Evolutionary conservation across 2,888 invertebrate species (phyloP).

Genomic region (Rotaria magnacalcarata): DNA sequence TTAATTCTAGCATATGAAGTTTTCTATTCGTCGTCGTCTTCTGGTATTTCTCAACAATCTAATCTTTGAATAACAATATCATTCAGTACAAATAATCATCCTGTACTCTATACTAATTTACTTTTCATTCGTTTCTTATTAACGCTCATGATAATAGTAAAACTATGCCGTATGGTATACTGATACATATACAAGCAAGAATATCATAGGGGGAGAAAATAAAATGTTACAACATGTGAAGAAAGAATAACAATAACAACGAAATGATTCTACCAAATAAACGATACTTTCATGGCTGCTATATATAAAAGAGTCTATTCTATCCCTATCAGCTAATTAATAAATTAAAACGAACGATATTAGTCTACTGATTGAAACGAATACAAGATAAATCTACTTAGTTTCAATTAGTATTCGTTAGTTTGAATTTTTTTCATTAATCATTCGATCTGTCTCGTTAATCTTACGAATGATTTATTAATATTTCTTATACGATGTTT

Average conservation of each 20-base stretch:
- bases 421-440: too few relatives aligned
- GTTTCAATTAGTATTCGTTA: too few relatives aligned
- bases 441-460: background rate
- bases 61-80: background rate
- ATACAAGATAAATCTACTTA: too few relatives aligned
- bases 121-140: background rate
- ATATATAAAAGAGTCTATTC: background rate
- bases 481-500: too few relatives aligned
- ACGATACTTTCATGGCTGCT: background rate
- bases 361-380: background rate
- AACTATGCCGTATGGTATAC: background rate
- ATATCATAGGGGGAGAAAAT: background rate
- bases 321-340: background rate
- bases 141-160: background rate
- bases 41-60: background rate
- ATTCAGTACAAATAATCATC: too few relatives aligned
- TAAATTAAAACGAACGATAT: background rate
- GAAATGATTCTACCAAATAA: background rate
- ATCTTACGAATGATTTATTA: too few relatives aligned
- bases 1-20: too few relatives aligned
- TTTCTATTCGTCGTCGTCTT: too few relatives aligned
- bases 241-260: constrained; percentile 20
- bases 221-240: background rate
- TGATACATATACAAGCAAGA: background rate
- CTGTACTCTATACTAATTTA: background rate